These are phyloP conservation scores for Pithys albifrons DNA, from an alignment of 2,113 vertebrate species.

Conservation along the genomic window DNA sequence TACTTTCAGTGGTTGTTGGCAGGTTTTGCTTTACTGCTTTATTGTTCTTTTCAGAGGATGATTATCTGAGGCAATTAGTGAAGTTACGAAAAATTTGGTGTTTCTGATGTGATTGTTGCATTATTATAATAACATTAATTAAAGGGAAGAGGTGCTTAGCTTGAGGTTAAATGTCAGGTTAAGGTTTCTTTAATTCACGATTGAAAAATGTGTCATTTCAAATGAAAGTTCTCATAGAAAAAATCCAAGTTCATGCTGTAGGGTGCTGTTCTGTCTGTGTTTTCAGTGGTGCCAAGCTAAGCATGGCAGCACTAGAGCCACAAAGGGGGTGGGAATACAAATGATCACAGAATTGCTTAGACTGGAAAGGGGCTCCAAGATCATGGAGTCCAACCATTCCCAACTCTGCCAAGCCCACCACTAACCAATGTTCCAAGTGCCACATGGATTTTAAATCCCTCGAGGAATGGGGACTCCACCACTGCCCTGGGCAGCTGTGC, in stretches of 20 bases:
- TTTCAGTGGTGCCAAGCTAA: not conserved
- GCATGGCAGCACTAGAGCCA: not conserved
- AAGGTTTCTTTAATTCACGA: not conserved
- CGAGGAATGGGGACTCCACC: accelerated
- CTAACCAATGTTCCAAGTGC: not conserved
- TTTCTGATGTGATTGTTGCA: not conserved
- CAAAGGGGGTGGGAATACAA: not conserved
- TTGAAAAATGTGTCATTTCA: not conserved
- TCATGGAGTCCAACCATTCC: no score
- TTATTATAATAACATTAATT: not conserved
- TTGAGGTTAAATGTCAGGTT: not conserved
- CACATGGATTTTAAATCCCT: accelerated
- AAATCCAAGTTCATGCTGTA: not conserved
- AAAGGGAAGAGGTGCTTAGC: not conserved
- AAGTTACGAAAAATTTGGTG: not conserved
- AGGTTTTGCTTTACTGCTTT: not conserved
- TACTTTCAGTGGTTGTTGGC: not conserved
- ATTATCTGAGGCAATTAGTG: not conserved
- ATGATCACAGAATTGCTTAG: accelerated
- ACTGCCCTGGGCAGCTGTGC: not conserved
- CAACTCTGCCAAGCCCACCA: not conserved
- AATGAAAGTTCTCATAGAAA: not conserved
- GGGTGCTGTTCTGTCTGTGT: accelerated
- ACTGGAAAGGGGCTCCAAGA: accelerated
- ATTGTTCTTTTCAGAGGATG: not conserved